These are phyloP conservation scores for Drosophila picticornis DNA, from an alignment of 2,888 invertebrate genomes.

Conservation along the genomic window DNA sequence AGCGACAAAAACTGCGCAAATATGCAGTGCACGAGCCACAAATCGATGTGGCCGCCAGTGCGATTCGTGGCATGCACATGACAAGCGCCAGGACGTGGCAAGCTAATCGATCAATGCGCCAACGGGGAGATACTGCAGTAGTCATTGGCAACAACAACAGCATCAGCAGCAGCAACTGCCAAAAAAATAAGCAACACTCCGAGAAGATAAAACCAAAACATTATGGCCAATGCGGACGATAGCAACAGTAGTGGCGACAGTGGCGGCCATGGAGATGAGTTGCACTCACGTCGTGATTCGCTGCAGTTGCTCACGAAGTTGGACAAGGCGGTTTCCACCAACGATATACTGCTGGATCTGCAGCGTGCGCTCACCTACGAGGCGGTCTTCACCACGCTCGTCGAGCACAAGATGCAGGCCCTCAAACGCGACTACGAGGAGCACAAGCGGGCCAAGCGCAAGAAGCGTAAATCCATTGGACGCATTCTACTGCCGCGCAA, in stretches of 20 bases:
- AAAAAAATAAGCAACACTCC: constrained; percentile 34
- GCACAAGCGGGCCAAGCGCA: constrained; percentile 82
- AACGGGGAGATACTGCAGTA: constrained; percentile 70
- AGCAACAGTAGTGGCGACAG: constrained; percentile 66
- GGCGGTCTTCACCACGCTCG: constrained; percentile 84
- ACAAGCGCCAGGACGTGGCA: constrained; percentile 52
- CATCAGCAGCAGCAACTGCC: constrained; percentile 46
- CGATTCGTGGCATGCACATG: constrained; percentile 62
- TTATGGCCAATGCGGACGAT: constrained; percentile 76
- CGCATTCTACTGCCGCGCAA: constrained; percentile 83
- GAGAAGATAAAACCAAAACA: constrained; percentile 32
- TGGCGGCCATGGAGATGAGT: constrained; percentile 22
- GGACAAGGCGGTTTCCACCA: constrained; percentile 85
- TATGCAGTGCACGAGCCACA: constrained; percentile 42
- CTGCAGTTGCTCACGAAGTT: constrained; percentile 71
- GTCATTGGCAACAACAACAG: constrained; percentile 52
- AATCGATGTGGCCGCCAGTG: constrained; percentile 43
- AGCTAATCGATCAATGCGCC: constrained; percentile 51
- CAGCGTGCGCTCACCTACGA: constrained; percentile 85
- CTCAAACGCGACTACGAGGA: constrained; percentile 85
- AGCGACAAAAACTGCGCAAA: constrained; percentile 19
- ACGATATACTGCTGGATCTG: constrained; percentile 83
- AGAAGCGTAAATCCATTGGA: constrained; percentile 83
- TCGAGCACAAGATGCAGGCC: constrained; percentile 85
- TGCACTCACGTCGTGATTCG: constrained; percentile 42